Evolutionary conservation across 2,888 invertebrate species (phyloP).

Genomic region (Melangyna quadrimaculata): DNA sequence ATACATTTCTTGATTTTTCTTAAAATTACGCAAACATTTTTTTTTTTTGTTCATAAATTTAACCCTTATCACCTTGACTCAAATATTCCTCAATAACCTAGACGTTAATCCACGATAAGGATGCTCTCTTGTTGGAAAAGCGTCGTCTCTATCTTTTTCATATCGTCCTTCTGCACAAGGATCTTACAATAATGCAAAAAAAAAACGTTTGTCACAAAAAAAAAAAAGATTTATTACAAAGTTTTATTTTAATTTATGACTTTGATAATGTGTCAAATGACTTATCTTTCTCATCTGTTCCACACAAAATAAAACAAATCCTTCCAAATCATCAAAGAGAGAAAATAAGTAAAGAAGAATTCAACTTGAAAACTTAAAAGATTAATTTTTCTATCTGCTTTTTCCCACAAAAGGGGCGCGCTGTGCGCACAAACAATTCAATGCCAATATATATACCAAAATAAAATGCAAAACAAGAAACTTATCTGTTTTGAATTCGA

Average conservation of each 20-base stretch:
- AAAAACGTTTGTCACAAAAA: conserved; percentile 38
- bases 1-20: neutral
- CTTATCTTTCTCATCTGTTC: conserved; percentile 44
- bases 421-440: neutral
- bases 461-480: conserved; percentile 59
- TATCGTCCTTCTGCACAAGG: neutral
- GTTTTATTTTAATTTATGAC: conserved; percentile 55
- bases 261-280: conserved; percentile 59
- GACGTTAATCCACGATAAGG: neutral
- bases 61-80: neutral
- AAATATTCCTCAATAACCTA: conserved; percentile 2
- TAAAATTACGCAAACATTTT: neutral
- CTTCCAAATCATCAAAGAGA: neutral
- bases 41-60: neutral
- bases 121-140: neutral
- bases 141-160: neutral
- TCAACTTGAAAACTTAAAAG: conserved; percentile 12
- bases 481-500: conserved; percentile 59
- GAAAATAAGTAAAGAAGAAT: neutral
- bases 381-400: conserved; percentile 12
- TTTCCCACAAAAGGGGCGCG: neutral
- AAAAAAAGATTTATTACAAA: conserved; percentile 58
- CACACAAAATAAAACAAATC: neutral
- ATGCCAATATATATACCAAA: conserved; percentile 35
- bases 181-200: neutral